phyloP scores from a whole-genome alignment of 2,888 invertebrate genomes.

The Xanthia togata region DNA sequence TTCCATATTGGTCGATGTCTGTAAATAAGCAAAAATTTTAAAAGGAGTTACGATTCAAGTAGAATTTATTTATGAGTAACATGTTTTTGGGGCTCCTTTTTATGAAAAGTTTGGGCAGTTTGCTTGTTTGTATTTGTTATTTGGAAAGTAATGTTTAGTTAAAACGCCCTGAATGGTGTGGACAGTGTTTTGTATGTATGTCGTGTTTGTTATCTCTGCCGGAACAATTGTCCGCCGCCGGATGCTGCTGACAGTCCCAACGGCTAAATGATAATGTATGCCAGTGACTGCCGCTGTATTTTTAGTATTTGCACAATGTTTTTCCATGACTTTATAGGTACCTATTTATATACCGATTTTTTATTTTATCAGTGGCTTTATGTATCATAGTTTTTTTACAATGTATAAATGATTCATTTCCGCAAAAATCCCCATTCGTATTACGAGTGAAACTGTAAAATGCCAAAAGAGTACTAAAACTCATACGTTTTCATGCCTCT shows the following conservation, averaged over 20 bases:
- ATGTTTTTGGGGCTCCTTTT: slow-evolving; percentile 39
- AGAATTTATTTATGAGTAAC: slow-evolving; percentile 46
- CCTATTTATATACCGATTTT: background rate
- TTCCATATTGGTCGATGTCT: slow-evolving; percentile 54
- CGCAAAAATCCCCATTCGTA: slow-evolving; percentile 7
- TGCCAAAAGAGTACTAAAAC: background rate
- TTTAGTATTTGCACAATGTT: slow-evolving; percentile 55
- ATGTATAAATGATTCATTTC: background rate
- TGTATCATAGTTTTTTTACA: background rate
- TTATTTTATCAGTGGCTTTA: slow-evolving; percentile 14
- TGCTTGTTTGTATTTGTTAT: slow-evolving; percentile 33
- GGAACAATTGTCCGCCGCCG: slow-evolving; percentile 68
- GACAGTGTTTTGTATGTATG: slow-evolving; percentile 54
- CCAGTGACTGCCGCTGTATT: slow-evolving; percentile 42
- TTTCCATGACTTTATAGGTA: slow-evolving; percentile 23
- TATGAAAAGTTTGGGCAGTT: slow-evolving; percentile 32
- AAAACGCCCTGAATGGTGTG: slow-evolving; percentile 41
- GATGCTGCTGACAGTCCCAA: slow-evolving; percentile 65
- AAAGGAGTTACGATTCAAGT: slow-evolving; percentile 39
- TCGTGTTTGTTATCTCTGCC: slow-evolving; percentile 69
- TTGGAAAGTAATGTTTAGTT: slow-evolving; percentile 55
- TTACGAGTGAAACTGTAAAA: slow-evolving; percentile 33
- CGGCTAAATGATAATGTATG: slow-evolving; percentile 67
- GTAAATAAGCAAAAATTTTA: slow-evolving; percentile 45
- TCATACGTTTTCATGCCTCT: slow-evolving; percentile 8